Evolutionary conservation across 2,113 vertebrate species (phyloP).

Genomic region (Canis aureus): DNA sequence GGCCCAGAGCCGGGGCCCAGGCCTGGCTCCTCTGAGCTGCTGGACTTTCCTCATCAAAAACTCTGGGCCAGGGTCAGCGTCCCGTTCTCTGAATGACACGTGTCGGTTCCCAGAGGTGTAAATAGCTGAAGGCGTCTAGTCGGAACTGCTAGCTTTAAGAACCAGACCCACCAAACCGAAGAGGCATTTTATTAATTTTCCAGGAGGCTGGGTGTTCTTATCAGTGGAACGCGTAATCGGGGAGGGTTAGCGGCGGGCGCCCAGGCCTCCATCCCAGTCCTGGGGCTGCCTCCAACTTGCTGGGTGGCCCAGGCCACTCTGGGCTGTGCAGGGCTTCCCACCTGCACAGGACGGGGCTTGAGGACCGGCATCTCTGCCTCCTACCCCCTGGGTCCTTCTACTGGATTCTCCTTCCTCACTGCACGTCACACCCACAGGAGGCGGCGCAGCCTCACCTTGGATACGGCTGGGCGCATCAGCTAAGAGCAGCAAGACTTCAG

Average conservation of each 20-base stretch:
- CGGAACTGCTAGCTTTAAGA: neutral
- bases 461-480: no score
- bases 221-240: accelerated
- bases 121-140: neutral
- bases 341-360: neutral
- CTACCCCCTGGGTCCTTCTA: accelerated
- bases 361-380: neutral
- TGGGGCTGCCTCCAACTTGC: neutral
- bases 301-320: neutral
- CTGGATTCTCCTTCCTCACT: neutral
- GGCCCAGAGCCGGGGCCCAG: neutral
- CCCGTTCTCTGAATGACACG: neutral
- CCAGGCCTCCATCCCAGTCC: neutral
- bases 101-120: accelerated
- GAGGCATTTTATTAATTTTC: neutral
- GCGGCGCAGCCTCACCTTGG: no score
- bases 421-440: neutral
- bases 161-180: neutral
- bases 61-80: neutral
- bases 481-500: neutral
- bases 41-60: neutral
- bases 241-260: no score
- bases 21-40: neutral
- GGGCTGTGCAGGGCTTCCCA: neutral
- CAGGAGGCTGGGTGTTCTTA: neutral